Conservation (phyloP, 2,888 invertebrate species). For the Thymelicus lineola region DNA sequence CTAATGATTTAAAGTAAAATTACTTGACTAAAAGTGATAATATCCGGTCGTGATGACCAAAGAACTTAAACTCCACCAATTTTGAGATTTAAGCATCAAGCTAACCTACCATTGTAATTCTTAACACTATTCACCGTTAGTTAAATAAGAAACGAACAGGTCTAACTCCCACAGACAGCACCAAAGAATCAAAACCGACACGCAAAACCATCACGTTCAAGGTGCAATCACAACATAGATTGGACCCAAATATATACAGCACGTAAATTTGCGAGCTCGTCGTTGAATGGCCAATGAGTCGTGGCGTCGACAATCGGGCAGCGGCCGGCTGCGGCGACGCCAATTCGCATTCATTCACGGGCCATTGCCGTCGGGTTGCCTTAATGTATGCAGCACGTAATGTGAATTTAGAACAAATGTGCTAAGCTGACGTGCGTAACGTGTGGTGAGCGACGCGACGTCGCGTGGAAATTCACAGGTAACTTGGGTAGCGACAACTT, state of each 20-base stretch:
- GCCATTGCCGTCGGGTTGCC: slow-evolving; percentile 50
- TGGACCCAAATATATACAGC: slow-evolving; percentile 60
- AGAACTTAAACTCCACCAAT: too few species aligned
- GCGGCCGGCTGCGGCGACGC: slow-evolving; percentile 75
- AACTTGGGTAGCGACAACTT: slow-evolving; percentile 6
- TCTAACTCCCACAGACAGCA: not conserved
- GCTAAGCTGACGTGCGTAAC: slow-evolving; percentile 34
- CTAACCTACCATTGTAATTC: too few species aligned
- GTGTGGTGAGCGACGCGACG: not conserved
- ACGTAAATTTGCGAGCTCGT: slow-evolving; percentile 65
- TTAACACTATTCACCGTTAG: too few species aligned
- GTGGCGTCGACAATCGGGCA: slow-evolving; percentile 77
- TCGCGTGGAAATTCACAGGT: slow-evolving; percentile 23
- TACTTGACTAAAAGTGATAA: too few species aligned
- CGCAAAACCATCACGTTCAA: slow-evolving; percentile 46
- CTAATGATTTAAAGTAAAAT: too few species aligned
- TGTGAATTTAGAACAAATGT: slow-evolving; percentile 66
- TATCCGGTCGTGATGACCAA: too few species aligned
- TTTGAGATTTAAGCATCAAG: too few species aligned
- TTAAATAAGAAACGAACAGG: too few species aligned
- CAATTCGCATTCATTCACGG: slow-evolving; percentile 77
- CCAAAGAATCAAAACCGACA: not conserved
- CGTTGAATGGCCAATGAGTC: slow-evolving; percentile 74
- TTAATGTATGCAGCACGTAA: slow-evolving; percentile 62
- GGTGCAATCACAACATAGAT: slow-evolving; percentile 53